Evolutionary conservation across 2,113 vertebrate genomes (phyloP).

Genomic region (Corapipo altera): DNA sequence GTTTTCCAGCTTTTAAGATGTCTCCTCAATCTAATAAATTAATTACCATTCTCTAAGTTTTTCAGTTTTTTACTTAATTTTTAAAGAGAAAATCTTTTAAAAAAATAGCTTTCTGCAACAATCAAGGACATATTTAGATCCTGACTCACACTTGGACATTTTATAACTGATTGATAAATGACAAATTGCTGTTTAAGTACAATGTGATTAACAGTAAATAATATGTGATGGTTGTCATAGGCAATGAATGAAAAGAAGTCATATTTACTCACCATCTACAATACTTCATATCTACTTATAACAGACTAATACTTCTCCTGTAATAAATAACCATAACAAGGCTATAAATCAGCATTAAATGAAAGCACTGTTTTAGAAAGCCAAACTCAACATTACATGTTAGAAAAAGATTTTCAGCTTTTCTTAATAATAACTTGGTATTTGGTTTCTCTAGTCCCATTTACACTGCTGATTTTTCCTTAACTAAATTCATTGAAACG

Average conservation of each 20-base stretch:
- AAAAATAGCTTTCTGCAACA: not conserved
- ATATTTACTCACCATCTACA: slow-evolving; percentile 8
- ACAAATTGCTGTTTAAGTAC: slow-evolving; percentile 15
- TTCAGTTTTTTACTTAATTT: not conserved
- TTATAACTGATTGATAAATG: slow-evolving; percentile 22
- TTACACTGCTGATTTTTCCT: not conserved
- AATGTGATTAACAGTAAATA: slow-evolving; percentile 15
- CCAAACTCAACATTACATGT: not conserved
- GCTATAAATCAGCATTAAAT: slow-evolving; percentile 39
- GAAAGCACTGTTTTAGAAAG: slow-evolving; percentile 12
- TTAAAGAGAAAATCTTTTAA: not conserved
- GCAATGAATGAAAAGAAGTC: slow-evolving; percentile 3
- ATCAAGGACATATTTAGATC: not conserved
- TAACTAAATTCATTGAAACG: not conserved
- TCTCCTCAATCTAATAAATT: not conserved
- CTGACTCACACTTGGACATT: not conserved
- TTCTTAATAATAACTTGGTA: not conserved
- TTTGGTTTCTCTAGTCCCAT: slow-evolving; percentile 7
- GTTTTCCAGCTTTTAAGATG: not conserved
- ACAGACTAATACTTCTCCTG: not conserved
- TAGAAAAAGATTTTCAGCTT: slow-evolving; percentile 34
- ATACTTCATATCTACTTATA: slow-evolving; percentile 27
- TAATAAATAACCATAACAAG: slow-evolving; percentile 33
- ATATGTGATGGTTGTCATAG: not conserved
- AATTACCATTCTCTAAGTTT: not conserved